phyloP scores from a whole-genome alignment of 2,888 invertebrate species.

The Theretra japonica region DNA sequence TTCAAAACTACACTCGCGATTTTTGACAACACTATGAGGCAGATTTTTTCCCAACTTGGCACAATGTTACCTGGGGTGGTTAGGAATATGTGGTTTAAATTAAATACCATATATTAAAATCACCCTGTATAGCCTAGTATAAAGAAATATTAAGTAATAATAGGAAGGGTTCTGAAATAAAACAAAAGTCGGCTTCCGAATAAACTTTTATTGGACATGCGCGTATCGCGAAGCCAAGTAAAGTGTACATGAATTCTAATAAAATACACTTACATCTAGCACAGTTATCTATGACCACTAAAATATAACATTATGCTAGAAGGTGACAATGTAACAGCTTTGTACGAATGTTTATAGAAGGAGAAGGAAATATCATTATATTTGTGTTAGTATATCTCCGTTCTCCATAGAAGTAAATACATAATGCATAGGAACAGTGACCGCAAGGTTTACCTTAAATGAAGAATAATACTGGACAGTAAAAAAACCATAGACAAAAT shows the following conservation, averaged over 20 bases:
- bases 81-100: too few relatives aligned
- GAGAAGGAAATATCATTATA: not conserved
- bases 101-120: too few relatives aligned
- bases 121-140: too few relatives aligned
- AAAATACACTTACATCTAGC: conserved; percentile 61
- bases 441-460: conserved; percentile 38
- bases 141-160: too few relatives aligned
- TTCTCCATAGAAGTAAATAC: conserved; percentile 26
- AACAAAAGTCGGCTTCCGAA: conserved; percentile 74
- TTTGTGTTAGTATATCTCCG: not conserved
- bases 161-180: conserved; percentile 45
- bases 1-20: too few relatives aligned
- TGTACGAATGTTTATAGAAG: conserved; percentile 56
- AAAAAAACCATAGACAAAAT: conserved; percentile 20
- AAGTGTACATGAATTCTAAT: conserved; percentile 77
- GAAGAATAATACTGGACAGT: conserved; percentile 1
- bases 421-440: conserved; percentile 57
- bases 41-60: too few relatives aligned
- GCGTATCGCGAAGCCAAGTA: conserved; percentile 64
- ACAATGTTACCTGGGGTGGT: too few relatives aligned
- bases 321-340: conserved; percentile 70
- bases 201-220: conserved; percentile 82
- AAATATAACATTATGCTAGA: conserved; percentile 53
- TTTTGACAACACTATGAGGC: too few relatives aligned
- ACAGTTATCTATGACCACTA: conserved; percentile 39